Base-by-base conservation (phyloP, 2,888 invertebrate genomes). In the Sphaeridia pumilis region DNA sequence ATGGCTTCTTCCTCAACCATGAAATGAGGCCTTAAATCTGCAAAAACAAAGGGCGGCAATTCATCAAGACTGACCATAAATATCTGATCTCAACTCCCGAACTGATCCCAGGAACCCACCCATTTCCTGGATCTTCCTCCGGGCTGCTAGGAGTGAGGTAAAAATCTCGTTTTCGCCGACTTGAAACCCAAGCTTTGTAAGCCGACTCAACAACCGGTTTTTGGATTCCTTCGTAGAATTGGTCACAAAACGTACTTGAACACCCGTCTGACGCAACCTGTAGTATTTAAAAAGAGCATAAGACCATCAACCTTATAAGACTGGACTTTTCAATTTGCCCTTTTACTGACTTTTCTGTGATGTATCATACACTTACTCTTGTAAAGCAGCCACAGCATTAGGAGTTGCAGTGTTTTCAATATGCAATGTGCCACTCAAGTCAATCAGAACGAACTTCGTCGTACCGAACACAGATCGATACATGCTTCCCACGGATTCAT, bases 191-290 rank as follows among this genome's bases (percentile, higher is more conserved):
- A 87, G 74, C 24, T 70, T 72, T 1, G 64, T 69, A 22, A 89
- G 71, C 27, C 84, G 74, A 22, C 77, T 71, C 65, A 79, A 72
- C 21, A 88, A 70, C 22, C 75, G 70, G 52, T 74, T 70, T 55
- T 77, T 76, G 0, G 84, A 83, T 69, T 88, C 87, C 69, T 87
- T 87, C 0, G 87, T 86, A 1, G 87, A 87, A 66, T 89, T 89
- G 12, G 88, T 88, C 0, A 88, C 84, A 72, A 87, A 89, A 69
- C 81, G 82, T 10, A 86, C 71, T 25, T 70, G 68, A 0, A 83
- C 62, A 47, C 76, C 74, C 14, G 74, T 69, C n/a, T 69, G 65
- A 35, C 78, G 73, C 48, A 84, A 71, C 66, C 82, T 82, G 65
- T n/a, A n/a, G n/a, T n/a, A n/a, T n/a, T n/a, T n/a, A n/a, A n/a